Conservation (phyloP, 2,888 invertebrate genomes). For the Drosophila suboccidentalis region DNA sequence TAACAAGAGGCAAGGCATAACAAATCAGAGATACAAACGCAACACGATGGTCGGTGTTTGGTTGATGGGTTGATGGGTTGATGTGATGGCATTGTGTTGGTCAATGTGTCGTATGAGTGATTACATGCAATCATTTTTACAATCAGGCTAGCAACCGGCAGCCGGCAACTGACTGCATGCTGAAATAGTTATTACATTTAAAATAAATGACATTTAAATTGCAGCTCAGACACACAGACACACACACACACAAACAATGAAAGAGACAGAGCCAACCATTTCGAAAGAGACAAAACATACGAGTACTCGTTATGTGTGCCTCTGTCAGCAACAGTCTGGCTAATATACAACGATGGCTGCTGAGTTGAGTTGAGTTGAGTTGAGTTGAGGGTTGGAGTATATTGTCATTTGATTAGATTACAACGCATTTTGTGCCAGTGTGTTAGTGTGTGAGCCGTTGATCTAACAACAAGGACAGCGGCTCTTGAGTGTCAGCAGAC, state of each 20-base stretch:
- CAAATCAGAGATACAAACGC: slow-evolving; percentile 53
- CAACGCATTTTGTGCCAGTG: slow-evolving; percentile 34
- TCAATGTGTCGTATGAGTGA: slow-evolving; percentile 65
- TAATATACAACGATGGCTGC: slow-evolving; percentile 30
- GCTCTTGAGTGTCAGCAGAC: slow-evolving; percentile 33
- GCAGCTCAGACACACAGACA: slow-evolving; percentile 31
- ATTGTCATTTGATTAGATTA: slow-evolving; percentile 74
- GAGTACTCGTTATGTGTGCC: slow-evolving; percentile 5
- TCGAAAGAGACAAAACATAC: slow-evolving; percentile 24
- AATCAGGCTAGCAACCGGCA: slow-evolving; percentile 43
- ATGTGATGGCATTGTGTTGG: slow-evolving; percentile 18
- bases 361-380: slow-evolving; percentile 1
- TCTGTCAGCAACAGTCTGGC: slow-evolving; percentile 49
- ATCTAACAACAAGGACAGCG: slow-evolving; percentile 51
- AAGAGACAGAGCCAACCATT: slow-evolving; percentile 27
- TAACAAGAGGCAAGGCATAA: slow-evolving; percentile 38
- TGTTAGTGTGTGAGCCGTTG: slow-evolving; percentile 37
- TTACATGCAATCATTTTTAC: slow-evolving; percentile 68
- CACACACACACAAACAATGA: slow-evolving; percentile 16
- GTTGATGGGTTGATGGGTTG: neutral
- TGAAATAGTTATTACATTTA: slow-evolving; percentile 70
- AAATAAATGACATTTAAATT: slow-evolving; percentile 71
- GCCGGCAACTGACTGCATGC: slow-evolving; percentile 38
- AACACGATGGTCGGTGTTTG: slow-evolving; percentile 12
- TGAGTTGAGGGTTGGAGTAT: slow-evolving; percentile 22